These are phyloP conservation scores for Argopecten irradians DNA, from an alignment of 1,140 invertebrate genomes.

Conservation along the genomic window DNA sequence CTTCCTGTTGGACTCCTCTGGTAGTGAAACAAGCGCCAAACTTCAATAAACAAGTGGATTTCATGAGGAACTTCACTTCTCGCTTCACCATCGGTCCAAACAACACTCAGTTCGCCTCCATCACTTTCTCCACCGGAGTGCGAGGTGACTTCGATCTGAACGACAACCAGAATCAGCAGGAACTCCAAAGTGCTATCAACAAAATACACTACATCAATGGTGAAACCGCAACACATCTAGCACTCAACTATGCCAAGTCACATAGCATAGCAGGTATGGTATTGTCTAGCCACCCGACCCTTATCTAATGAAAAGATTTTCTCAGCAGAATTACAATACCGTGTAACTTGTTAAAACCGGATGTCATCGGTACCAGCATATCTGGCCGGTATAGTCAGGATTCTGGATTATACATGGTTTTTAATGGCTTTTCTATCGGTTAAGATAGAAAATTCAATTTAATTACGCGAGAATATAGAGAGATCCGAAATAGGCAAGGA, in stretches of 20 bases:
- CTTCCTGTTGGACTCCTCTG: constrained; percentile 40
- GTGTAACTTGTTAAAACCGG: no score
- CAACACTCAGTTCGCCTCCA: constrained; percentile 31
- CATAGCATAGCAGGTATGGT: constrained; percentile 29
- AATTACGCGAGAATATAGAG: no score
- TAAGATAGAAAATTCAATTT: no score
- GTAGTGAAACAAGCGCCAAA: constrained; percentile 32
- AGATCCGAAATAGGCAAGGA: no score
- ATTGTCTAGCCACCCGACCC: no score
- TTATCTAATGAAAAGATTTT: no score
- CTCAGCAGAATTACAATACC: no score
- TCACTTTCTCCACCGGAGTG: constrained; percentile 39
- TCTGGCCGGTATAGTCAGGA: no score
- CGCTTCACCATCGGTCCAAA: constrained; percentile 31
- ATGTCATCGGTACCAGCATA: no score
- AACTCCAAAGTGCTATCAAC: constrained; percentile 20
- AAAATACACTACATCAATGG: constrained; percentile 36
- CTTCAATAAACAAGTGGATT: constrained; percentile 28
- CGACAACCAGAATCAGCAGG: neutral
- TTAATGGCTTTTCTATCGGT: no score
- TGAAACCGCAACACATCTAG: constrained; percentile 33
- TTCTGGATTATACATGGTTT: no score
- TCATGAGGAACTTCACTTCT: constrained; percentile 37
- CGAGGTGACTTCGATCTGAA: constrained; percentile 35
- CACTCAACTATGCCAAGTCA: constrained; percentile 31